These are phyloP conservation scores for Cliona cf. orientalis DNA, from an alignment of 37 sponge, comb jelly and placozoan species.

Conservation along the genomic window DNA sequence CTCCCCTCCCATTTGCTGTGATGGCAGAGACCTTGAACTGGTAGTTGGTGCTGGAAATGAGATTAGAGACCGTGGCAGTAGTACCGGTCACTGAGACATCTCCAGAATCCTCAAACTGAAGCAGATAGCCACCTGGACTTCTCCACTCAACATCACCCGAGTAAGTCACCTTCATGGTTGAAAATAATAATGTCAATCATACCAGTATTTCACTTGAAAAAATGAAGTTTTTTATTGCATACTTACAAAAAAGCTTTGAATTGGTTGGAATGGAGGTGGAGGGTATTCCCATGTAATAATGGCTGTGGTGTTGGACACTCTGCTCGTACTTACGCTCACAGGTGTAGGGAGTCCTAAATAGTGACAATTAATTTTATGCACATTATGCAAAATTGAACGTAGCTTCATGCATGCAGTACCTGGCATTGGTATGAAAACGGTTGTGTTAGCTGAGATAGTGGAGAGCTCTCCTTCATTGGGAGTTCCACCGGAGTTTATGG, in stretches of 20 bases:
- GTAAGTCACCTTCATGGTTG: constrained; percentile 37
- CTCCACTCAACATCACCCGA: background rate
- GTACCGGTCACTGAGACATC: background rate
- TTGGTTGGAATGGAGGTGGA: constrained; percentile 3
- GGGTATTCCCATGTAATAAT: constrained; percentile 6
- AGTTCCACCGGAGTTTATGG: background rate
- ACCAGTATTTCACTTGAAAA: too few species aligned
- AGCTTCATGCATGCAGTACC: too few species aligned
- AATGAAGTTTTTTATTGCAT: too few species aligned
- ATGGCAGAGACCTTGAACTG: constrained; percentile 25
- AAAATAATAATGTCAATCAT: too few species aligned
- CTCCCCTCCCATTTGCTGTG: constrained; percentile 15
- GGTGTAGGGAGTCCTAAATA: constrained; percentile 12
- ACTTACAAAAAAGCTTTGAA: background rate
- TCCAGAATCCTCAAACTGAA: constrained; percentile 5
- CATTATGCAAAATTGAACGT: too few species aligned
- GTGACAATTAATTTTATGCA: background rate
- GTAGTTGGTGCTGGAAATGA: constrained; percentile 27
- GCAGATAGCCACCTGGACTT: background rate
- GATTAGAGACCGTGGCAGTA: background rate
- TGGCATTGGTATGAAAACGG: constrained; percentile 25
- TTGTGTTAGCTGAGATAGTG: background rate
- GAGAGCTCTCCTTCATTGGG: constrained; percentile 29
- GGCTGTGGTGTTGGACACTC: background rate
- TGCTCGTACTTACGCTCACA: background rate